Percentiles rank a stretch among this genome's conserved stretches.
phyloP scores from a whole-genome alignment of 1,140 invertebrate species.

The Macrosteles quadrilineatus region DNA sequence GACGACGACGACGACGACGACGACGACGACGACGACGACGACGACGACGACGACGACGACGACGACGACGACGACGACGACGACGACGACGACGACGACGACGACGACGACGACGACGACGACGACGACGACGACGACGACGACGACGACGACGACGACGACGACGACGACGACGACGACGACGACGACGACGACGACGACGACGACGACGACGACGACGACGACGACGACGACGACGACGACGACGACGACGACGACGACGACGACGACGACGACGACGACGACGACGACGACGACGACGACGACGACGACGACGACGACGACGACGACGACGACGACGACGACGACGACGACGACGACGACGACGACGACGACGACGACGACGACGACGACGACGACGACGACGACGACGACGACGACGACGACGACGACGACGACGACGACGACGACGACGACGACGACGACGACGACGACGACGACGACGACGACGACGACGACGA shows the following conservation, averaged over 20 bases:
- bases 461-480: conserved; percentile 9
- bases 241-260: neutral
- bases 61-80: no score
- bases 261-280: neutral
- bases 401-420: neutral
- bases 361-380: neutral
- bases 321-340: neutral
- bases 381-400: neutral
- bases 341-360: neutral
- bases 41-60: no score
- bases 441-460: conserved; percentile 6
- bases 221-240: no score
- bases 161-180: no score
- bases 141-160: no score
- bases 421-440: neutral
- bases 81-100: no score
- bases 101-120: no score
- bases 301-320: neutral
- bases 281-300: neutral
- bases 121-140: no score
- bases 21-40: conserved; percentile 1
- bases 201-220: no score
- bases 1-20: neutral
- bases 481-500: neutral
- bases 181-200: no score